phyloP scores from a whole-genome alignment of 2,113 vertebrate genomes.

The Stercorarius parasiticus region DNA sequence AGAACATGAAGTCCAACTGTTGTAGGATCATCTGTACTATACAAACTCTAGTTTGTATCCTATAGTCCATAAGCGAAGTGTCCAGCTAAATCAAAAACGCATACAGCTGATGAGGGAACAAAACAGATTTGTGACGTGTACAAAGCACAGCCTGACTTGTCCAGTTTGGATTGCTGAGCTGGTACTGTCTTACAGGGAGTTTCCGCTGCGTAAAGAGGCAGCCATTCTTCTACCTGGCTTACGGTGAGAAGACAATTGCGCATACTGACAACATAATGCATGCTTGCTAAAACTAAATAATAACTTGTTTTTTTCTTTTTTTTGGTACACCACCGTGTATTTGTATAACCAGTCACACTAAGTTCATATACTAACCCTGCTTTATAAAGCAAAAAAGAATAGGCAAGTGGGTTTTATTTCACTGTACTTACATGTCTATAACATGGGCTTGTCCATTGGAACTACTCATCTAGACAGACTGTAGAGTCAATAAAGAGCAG shows the following conservation, averaged over 20 bases:
- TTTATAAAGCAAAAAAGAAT: not conserved
- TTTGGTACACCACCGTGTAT: not conserved
- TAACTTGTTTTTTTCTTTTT: not conserved
- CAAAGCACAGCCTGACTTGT: not conserved
- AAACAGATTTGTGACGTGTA: not conserved
- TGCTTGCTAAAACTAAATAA: not conserved
- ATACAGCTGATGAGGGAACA: accelerated
- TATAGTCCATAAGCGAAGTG: accelerated
- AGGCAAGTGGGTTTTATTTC: not conserved
- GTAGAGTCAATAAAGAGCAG: not conserved
- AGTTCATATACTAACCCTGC: not conserved
- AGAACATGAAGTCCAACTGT: not conserved
- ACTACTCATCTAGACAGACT: not conserved
- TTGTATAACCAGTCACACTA: not conserved
- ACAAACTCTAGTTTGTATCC: not conserved
- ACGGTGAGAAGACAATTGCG: not conserved
- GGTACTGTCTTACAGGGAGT: not conserved
- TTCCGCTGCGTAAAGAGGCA: not conserved
- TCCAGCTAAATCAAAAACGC: not conserved
- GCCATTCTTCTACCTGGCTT: not conserved
- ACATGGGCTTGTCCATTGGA: not conserved
- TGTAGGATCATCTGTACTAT: not conserved
- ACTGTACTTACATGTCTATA: not conserved
- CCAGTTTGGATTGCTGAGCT: not conserved
- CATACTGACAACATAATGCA: not conserved